Base-by-base conservation (phyloP, 2,797 vertebrate species). In the Aldrovandia affinis region DNA sequence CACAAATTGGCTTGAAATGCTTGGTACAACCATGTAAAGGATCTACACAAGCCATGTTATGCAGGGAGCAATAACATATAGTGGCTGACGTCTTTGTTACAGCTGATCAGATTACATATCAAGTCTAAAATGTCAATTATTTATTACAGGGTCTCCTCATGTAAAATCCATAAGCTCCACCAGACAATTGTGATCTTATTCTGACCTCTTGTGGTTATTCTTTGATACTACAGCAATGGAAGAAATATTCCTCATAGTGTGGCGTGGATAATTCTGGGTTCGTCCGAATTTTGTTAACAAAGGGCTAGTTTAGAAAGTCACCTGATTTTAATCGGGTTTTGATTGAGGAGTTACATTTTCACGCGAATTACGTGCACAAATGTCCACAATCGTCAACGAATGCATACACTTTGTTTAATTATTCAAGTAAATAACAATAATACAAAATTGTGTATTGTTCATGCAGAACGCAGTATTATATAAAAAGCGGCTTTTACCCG, bases 61-160 rank as follows among this genome's bases (percentile, higher is more conserved):
- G 81, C 22, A 82, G 52, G 82, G 82, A 63, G 30, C 22, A 59
- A 57, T 59, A 30, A 1, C 61, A 2, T 80, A 42, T 84, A 83
- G 81, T 86, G 88, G 85, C 44, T 89, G 79, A 80, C 65, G 83
- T 50, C 25, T 44, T 54, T 28, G 47, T 52, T 83, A 28, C 68
- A 55, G 18, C 52, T 39, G 55, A 81, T 92, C 87, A 44, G 61
- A 59, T 91, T 86, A 78, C 90, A 91, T 87, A 85, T 83, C 52
- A 78, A 84, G 86, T 42, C 86, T 85, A 30, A 42, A 61, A 52
- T 18, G 61, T 90, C 10, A 68, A 92, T 91, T 89, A 90, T 90
- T 88, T 83, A 91, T 83, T 81, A 77, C 47, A 54, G 54, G 42
- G 63, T 57, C 52, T 59, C 39, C 70, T 42, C 36, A 87, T 85